A percentile compares a stretch with the other conserved stretches of the same genome.
phyloP scores from a whole-genome alignment of 2,113 vertebrate species.

The Campylomormyrus tamandua region DNA sequence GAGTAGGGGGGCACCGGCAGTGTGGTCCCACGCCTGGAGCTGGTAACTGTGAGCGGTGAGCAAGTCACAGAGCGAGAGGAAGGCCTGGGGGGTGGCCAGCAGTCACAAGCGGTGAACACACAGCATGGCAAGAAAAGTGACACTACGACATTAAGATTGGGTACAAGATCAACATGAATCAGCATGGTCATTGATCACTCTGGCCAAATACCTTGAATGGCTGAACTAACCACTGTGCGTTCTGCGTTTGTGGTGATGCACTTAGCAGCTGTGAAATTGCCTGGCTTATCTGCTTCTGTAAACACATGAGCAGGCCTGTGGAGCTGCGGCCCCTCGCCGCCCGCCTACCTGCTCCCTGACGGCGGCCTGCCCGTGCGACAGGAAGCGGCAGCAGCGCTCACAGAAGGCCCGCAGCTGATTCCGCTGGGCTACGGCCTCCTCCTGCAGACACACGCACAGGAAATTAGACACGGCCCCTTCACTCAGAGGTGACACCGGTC shows the following conservation, averaged over 20 bases:
- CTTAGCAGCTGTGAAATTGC: not conserved
- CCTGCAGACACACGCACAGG: slow-evolving; percentile 46
- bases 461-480: not conserved
- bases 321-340: not conserved
- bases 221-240: not conserved
- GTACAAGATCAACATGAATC: too few relatives aligned
- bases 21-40: slow-evolving; percentile 56
- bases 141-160: not conserved
- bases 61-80: slow-evolving; percentile 74
- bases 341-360: slow-evolving; percentile 71
- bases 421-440: slow-evolving; percentile 56
- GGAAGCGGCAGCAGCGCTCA: slow-evolving; percentile 59
- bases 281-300: not conserved
- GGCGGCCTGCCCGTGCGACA: slow-evolving; percentile 57
- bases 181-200: not conserved
- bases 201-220: not conserved
- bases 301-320: not conserved
- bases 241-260: not conserved
- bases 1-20: slow-evolving; percentile 44
- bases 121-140: not conserved
- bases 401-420: slow-evolving; percentile 63
- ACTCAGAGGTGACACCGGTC: not conserved
- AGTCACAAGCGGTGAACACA: not conserved
- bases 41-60: slow-evolving; percentile 73
- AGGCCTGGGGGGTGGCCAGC: slow-evolving; percentile 57